Evolutionary conservation across 2,888 invertebrate species (phyloP), one percentile per base, ranked within the genome.

Genomic region (Odontothrips loti): DNA sequence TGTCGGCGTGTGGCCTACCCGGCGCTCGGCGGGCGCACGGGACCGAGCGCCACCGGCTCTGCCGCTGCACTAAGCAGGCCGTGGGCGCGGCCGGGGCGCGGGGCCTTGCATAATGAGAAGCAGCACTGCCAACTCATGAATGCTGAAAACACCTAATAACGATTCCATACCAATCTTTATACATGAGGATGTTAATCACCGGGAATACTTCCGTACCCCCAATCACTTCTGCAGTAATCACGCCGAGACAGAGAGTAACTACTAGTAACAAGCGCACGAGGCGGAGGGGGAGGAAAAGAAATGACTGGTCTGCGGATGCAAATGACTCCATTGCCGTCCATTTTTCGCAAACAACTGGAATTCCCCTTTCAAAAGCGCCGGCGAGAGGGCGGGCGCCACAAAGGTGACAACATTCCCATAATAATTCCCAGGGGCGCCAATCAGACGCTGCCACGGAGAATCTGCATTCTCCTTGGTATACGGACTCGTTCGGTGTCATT

Each of bases 111-210:
- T 75, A 75, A 75, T 75, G 68, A 75, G 68, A 75, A 75, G 68
- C 68, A 75, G 68, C 27, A 75, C 68, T 75, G 68, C 23, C 68
- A 27, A 75, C 68, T 75, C 68, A 75, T 75, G 68, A 75, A 75
- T 75, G 68, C 68, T 27, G 68, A 75, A 75, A 75, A 75, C 68
- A 75, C 68, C 68, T 75, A 75, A 75, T 75, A 75, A 75, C 68
- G 68, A 75, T 23, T 75, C 68, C 68, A 75, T 75, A 75, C 68
- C 68, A 27, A 75, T 75, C 68, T 75, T 75, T 75, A 75, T 75
- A 75, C 68, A 75, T 75, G 68, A 75, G 68, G 68, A 75, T 75
- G 68, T 75, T 75, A 75, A 75, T 75, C 68, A 75, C 68, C 27
- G 68, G 23, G 68, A 75, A 75, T 75, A 75, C 68, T 75, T 75